A percentile compares a stretch with the other conserved stretches of the same genome.
These are phyloP conservation scores for Leontopithecus rosalia DNA, from an alignment of 2,797 vertebrate species.

Conservation along the genomic window DNA sequence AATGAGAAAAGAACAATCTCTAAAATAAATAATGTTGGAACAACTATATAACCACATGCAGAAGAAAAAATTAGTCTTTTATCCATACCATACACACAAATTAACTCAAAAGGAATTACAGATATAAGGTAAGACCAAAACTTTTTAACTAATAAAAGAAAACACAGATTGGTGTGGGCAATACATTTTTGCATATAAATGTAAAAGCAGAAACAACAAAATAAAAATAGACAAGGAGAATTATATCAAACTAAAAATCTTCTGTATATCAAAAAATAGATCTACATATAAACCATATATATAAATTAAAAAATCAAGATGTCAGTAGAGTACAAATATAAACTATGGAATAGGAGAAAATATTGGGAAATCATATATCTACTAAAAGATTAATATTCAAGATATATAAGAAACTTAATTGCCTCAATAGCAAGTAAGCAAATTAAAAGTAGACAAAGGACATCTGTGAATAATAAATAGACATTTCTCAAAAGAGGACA, in stretches of 20 bases:
- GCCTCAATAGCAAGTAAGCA: neutral
- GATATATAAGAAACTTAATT: neutral
- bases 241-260: neutral
- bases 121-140: neutral
- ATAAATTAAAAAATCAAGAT: neutral
- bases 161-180: neutral
- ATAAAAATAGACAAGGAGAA: neutral
- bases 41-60: neutral
- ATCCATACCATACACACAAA: neutral
- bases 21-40: neutral
- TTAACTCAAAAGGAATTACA: neutral
- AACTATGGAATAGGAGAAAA: neutral
- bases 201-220: neutral
- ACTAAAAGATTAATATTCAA: neutral
- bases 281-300: too few species aligned
- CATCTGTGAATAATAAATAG: neutral
- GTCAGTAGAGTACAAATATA: neutral
- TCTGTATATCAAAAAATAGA: too few species aligned
- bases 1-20: neutral
- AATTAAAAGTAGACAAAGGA: neutral
- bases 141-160: neutral
- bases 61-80: neutral
- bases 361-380: neutral
- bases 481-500: neutral
- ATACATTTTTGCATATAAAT: neutral